A percentile compares a stretch with the other conserved stretches of the same genome.
phyloP scores from a whole-genome alignment of 2,797 vertebrate species.

The Characodon lateralis region DNA sequence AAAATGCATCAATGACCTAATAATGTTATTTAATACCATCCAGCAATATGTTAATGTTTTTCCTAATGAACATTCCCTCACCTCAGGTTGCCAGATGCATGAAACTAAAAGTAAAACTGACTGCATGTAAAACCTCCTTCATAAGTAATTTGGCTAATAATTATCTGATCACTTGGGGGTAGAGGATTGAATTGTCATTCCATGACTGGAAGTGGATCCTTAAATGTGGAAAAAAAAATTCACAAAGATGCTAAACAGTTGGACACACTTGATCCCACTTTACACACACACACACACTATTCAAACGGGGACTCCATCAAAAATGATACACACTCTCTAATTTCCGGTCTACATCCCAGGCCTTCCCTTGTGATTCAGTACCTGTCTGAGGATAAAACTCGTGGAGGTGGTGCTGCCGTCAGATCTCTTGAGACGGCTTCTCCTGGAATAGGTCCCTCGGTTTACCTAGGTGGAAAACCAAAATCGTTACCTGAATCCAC shows the following conservation, averaged over 20 bases:
- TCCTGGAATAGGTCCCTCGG: conserved; percentile 90
- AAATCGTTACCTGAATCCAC: not conserved
- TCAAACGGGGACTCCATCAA: not conserved
- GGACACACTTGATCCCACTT: not conserved
- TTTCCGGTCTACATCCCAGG: not conserved
- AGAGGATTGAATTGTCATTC: not conserved
- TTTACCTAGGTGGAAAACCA: conserved; percentile 78
- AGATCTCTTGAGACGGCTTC: conserved; percentile 92
- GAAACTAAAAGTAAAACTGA: not conserved
- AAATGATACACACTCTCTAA: not conserved
- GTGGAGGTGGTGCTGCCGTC: conserved; percentile 97
- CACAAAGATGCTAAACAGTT: not conserved
- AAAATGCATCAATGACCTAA: not conserved
- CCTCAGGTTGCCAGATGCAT: not conserved
- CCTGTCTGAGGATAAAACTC: conserved; percentile 98
- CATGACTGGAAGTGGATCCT: not conserved
- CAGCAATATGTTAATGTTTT: not conserved
- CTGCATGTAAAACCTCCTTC: not conserved
- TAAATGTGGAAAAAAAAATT: not conserved
- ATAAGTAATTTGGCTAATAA: not conserved
- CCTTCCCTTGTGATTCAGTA: conserved; percentile 44
- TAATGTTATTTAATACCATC: not conserved
- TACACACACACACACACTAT: not conserved
- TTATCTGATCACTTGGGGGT: no score
- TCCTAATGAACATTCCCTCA: not conserved